Evolutionary conservation across 2,113 vertebrate genomes (phyloP), one percentile per base, ranked within the genome.

Genomic region (Theristicus caerulescens): DNA sequence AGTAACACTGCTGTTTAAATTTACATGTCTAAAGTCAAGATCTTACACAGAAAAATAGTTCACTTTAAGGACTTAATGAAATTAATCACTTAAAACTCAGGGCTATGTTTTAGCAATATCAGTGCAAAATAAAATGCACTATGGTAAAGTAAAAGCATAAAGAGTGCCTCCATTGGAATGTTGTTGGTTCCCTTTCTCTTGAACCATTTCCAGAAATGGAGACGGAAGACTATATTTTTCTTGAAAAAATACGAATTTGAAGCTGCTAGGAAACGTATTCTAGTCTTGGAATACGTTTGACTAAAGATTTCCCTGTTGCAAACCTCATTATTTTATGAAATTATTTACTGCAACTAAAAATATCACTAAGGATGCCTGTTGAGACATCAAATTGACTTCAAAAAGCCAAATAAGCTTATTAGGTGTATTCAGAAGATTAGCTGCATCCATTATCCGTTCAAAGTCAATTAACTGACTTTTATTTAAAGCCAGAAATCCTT

Each of bases 271-370:
- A 91, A 92, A 69, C 44, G 5, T 42, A 67, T 77, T 93, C 38
- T 80, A n/a, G 19, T 57, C 25, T 72, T 91, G 36, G 11, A 89
- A 89, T 79, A 92, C 57, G 57, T 34, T 49, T 64, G 31, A 76
- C 51, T 54, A 79, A 90, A 84, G 67, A 71, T 79, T 89, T 92
- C 73, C 52, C 72, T 72, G 25, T 65, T 76, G 52, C 59, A 88
- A 92, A 74, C 57, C 36, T 91, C 40, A 96, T 86, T 93, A 74
- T 87, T 94, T 96, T 44, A 92, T 27, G 46, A 65, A 95, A 82
- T 69, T 65, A 86, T 67, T 96, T 94, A 92, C 34, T 72, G 46
- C 49, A 86, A 86, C 77, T 87, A 84, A 82, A 94, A 96, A 79
- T 96, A 91, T 49, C n/a, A 61, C 61, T 58, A 82, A 85, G 29